Evolutionary conservation across 2,113 vertebrate species (phyloP).

Genomic region (Crotalus viridis): DNA sequence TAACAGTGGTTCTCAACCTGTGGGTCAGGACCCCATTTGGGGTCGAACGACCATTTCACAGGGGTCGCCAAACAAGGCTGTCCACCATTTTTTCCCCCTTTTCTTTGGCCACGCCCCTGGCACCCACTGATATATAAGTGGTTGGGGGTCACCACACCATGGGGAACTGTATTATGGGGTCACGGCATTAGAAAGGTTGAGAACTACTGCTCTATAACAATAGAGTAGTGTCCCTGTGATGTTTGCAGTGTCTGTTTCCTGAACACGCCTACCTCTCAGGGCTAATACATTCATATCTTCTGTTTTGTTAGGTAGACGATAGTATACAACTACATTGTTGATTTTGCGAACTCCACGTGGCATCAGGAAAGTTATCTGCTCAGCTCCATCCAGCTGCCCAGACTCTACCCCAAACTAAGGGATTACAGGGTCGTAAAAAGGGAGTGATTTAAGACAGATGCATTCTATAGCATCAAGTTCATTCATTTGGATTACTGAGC

Average conservation of each 20-base stretch:
- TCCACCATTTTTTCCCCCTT: too few relatives aligned
- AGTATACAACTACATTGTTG: not conserved
- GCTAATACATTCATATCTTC: not conserved
- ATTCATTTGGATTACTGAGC: not conserved
- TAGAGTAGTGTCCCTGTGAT: not conserved
- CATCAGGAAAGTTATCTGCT: not conserved
- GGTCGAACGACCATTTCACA: too few relatives aligned
- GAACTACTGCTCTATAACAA: not conserved
- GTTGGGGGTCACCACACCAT: too few relatives aligned
- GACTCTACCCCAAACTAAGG: not conserved
- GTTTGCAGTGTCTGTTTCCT: not conserved
- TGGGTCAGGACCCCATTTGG: too few relatives aligned
- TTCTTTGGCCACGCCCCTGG: too few relatives aligned
- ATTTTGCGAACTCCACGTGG: not conserved
- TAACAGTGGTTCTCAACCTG: not conserved
- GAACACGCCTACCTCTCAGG: not conserved
- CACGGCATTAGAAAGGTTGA: too few relatives aligned
- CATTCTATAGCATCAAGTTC: not conserved
- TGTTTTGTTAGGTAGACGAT: not conserved
- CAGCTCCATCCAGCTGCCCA: not conserved
- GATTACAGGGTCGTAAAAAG: not conserved
- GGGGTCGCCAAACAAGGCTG: too few relatives aligned
- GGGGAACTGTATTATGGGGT: too few relatives aligned
- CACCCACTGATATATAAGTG: too few relatives aligned
- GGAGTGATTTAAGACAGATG: not conserved